These are phyloP conservation scores for Drosophila varians DNA, from an alignment of 1,140 invertebrate species.

Conservation along the genomic window DNA sequence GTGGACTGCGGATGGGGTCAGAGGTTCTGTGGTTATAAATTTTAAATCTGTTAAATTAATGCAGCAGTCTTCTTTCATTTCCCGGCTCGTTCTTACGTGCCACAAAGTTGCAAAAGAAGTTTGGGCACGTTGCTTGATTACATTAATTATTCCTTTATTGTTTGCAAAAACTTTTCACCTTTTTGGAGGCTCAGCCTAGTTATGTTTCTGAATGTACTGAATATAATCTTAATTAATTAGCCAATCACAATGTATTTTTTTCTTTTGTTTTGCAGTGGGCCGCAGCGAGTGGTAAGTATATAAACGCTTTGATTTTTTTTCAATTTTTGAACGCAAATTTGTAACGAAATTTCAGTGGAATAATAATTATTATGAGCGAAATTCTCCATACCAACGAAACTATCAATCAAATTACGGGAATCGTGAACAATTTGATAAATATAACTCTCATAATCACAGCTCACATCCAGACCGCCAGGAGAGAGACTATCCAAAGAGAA, in stretches of 20 bases:
- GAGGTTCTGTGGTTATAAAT: slow-evolving; percentile 73
- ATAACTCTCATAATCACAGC: background rate
- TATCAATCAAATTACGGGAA: slow-evolving; percentile 9
- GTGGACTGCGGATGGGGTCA: slow-evolving; percentile 4
- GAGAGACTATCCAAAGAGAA: slow-evolving; percentile 21
- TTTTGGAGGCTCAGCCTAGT: slow-evolving; percentile 15
- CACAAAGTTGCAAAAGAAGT: slow-evolving; percentile 44
- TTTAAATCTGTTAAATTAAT: slow-evolving; percentile 82
- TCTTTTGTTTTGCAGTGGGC: slow-evolving; percentile 37
- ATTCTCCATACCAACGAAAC: slow-evolving; percentile 3
- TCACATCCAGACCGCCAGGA: slow-evolving; percentile 20
- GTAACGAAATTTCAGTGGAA: slow-evolving; percentile 17
- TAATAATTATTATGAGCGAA: background rate
- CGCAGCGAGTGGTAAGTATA: slow-evolving; percentile 35
- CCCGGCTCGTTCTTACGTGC: slow-evolving; percentile 49
- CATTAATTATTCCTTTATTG: slow-evolving; percentile 83
- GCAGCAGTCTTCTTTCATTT: slow-evolving; percentile 59
- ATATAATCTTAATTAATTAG: slow-evolving; percentile 45
- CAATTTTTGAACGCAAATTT: background rate
- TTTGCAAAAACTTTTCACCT: slow-evolving; percentile 50
- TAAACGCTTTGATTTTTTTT: background rate
- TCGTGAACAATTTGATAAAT: background rate
- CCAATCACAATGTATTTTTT: slow-evolving; percentile 15
- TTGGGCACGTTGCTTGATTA: slow-evolving; percentile 71
- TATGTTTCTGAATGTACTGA: slow-evolving; percentile 21